These are phyloP conservation scores for Otis tarda DNA, from an alignment of 2,113 vertebrate species.

Conservation along the genomic window DNA sequence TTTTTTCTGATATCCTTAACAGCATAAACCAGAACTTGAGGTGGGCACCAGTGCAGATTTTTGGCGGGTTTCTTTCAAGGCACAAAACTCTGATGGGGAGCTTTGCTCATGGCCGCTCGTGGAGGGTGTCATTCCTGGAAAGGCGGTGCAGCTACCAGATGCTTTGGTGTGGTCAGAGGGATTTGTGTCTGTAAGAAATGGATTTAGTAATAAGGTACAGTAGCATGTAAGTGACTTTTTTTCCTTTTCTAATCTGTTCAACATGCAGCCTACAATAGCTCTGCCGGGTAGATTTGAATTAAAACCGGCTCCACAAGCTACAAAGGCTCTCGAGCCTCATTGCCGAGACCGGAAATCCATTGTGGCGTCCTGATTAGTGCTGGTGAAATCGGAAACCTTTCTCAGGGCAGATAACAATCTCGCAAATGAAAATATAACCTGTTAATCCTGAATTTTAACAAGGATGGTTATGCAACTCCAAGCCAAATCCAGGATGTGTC, in stretches of 20 bases:
- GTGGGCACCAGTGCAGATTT: neutral
- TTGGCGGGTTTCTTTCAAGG: neutral
- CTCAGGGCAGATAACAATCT: slow-evolving; percentile 46
- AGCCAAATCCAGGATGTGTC: slow-evolving; percentile 22
- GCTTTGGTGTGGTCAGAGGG: neutral
- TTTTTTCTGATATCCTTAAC: neutral
- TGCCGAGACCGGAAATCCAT: slow-evolving; percentile 41
- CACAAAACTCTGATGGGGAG: neutral
- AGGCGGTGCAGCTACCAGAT: neutral
- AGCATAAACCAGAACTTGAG: neutral
- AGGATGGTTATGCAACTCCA: neutral
- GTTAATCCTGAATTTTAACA: slow-evolving; percentile 61
- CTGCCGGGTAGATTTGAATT: slow-evolving; percentile 30
- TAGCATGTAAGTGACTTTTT: neutral
- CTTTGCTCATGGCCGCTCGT: neutral
- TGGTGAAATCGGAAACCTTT: slow-evolving; percentile 66
- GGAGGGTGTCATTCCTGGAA: neutral
- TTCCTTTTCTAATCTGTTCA: neutral
- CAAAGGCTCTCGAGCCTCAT: neutral
- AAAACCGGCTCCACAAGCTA: slow-evolving; percentile 30
- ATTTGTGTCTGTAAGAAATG: slow-evolving; percentile 1
- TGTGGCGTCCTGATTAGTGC: slow-evolving; percentile 55
- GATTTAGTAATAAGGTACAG: slow-evolving; percentile 9
- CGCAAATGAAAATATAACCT: slow-evolving; percentile 54
- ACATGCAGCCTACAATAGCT: neutral